Evolutionary conservation across 2,888 invertebrate species (phyloP).

Genomic region (Meganola albula): DNA sequence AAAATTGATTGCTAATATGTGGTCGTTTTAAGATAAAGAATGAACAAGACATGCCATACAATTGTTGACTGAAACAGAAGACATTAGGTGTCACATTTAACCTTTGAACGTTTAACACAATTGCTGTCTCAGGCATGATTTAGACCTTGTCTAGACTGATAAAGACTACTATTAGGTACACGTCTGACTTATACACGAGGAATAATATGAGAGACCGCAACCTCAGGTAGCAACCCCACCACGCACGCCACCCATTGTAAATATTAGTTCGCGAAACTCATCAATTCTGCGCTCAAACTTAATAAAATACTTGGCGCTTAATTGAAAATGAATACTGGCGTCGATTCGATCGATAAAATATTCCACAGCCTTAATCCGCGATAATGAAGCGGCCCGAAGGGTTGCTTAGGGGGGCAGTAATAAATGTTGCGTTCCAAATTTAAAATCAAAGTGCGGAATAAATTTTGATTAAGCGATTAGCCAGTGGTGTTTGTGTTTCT

Average conservation of each 20-base stretch:
- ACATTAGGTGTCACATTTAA: no score
- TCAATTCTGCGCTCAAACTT: conserved; percentile 75
- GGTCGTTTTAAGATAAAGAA: no score
- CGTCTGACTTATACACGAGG: conserved; percentile 17
- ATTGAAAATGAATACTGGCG: conserved; percentile 77
- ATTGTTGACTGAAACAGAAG: no score
- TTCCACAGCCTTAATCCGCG: conserved; percentile 76
- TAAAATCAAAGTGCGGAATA: conserved; percentile 78
- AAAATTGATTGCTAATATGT: no score
- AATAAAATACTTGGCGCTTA: conserved; percentile 78
- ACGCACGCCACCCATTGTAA: conserved; percentile 69
- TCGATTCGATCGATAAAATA: conserved; percentile 74
- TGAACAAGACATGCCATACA: no score
- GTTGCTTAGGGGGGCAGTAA: conserved; percentile 71
- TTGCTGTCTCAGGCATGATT: conserved; percentile 9
- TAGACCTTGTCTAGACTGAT: conserved; percentile 25
- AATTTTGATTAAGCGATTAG: conserved; percentile 78
- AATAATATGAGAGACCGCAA: conserved; percentile 37
- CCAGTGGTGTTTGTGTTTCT: conserved; percentile 70
- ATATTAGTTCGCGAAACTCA: conserved; percentile 77
- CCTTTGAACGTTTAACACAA: no score
- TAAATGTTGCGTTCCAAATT: conserved; percentile 77
- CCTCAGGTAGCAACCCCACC: conserved; percentile 43
- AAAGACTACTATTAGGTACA: conserved; percentile 15
- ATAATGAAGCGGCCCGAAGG: conserved; percentile 74